Base-by-base conservation (phyloP, 1,140 invertebrate genomes). In the Drosophila subpulchrella region DNA sequence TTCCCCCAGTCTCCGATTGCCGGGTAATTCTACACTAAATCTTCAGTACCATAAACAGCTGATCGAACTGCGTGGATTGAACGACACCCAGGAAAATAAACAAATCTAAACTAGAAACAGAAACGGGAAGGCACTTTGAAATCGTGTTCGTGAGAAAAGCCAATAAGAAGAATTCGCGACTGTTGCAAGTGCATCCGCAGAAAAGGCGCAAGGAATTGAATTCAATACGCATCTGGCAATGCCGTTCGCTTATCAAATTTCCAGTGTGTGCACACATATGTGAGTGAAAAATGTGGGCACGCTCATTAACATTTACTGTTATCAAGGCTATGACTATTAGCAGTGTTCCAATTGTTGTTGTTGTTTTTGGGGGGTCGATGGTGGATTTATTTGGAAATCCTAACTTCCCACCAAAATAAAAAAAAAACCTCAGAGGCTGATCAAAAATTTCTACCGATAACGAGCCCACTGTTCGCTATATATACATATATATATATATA, bases 351-450 rank as follows among this genome's bases (percentile, higher is more conserved):
- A 30, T 44, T 68, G 36, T 48, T 30, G 12, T 41, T 12, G 44
- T 32, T 36, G n/a, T 32, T 61, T 8, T 60, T 10, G 17, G 11
- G 10, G n/a, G n/a, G 41, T 1, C 15, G 15, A 6, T n/a, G 13
- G 17, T 38, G 53, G 51, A 68, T 70, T 38, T 44, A 34, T 74
- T 72, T 36, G 67, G 27, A 65, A 65, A 65, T 75, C 72, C 72
- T 59, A 38, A 58, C 53, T 58, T 36, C 41, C 57, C 32, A 46
- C 12, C 46, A 32, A 44, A 34, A 15, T 34, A 15, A 15, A 30
- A n/a, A 10, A 50, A 51, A 8, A 47, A 66, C 38, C 61, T 13
- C 34, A 50, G 63, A 71, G 54, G 47, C 47, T 56, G 42, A 54
- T 39, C 50, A 63, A 73, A 55, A 51, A 17, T 71, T 70, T 74